Percentiles rank a stretch among this genome's conserved stretches.
These are phyloP conservation scores for Novumbra hubbsi DNA, from an alignment of 2,797 vertebrate genomes.

Conservation along the genomic window DNA sequence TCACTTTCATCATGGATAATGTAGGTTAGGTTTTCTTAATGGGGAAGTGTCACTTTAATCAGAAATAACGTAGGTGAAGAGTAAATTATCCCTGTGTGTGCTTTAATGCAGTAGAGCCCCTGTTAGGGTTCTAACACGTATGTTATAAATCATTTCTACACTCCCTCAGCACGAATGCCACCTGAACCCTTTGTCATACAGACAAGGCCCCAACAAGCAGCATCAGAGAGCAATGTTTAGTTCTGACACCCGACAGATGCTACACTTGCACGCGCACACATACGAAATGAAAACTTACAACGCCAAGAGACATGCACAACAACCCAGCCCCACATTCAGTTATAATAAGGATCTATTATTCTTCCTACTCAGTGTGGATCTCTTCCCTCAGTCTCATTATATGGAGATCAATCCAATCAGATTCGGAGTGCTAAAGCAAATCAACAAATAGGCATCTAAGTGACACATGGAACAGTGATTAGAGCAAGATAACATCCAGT, in stretches of 20 bases:
- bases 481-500: constrained; percentile 47
- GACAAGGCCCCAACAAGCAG: constrained; percentile 40
- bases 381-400: neutral
- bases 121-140: no score
- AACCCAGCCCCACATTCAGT: no score
- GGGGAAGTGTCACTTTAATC: neutral
- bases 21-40: no score
- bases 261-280: no score
- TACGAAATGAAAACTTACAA: no score
- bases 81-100: neutral
- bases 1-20: no score
- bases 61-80: neutral
- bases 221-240: constrained; percentile 47
- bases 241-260: constrained; percentile 36
- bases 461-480: neutral
- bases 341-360: neutral
- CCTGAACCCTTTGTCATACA: constrained; percentile 35
- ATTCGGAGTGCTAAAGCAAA: neutral
- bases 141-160: constrained; percentile 16
- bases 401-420: neutral
- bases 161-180: constrained; percentile 41
- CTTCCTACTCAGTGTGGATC: neutral
- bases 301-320: no score
- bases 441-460: neutral
- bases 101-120: neutral